Conservation (phyloP, 1,140 invertebrate genomes). For the Trichonephila clavata region DNA sequence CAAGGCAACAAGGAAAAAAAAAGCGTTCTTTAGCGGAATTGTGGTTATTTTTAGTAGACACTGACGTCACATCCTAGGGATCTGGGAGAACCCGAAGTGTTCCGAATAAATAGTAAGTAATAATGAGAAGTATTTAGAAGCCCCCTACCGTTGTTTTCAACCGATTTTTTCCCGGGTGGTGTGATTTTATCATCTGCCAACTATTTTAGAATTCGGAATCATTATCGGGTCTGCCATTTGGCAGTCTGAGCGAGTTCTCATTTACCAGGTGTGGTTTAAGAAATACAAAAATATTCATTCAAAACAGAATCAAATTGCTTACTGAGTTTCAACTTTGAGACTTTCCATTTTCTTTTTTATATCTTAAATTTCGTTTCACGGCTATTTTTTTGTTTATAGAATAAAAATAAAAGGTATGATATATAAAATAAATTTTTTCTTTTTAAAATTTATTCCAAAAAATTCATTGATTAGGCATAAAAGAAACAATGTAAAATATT, state of each 20-base stretch:
- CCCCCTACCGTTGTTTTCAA: conserved; percentile 4
- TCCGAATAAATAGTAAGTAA: neutral
- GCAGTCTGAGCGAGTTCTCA: neutral
- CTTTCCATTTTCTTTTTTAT: too few relatives aligned
- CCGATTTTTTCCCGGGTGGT: neutral
- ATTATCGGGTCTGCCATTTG: conserved; percentile 12
- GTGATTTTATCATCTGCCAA: neutral
- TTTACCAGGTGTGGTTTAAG: neutral
- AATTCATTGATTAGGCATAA: too few relatives aligned
- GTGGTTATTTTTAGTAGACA: neutral
- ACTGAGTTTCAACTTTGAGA: too few relatives aligned
- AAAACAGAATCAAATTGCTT: too few relatives aligned
- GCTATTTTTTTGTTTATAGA: too few relatives aligned
- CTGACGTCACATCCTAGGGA: neutral
- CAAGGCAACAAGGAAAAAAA: neutral
- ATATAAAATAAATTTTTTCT: too few relatives aligned
- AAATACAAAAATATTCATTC: neutral
- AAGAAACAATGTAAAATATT: too few relatives aligned
- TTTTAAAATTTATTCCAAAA: too few relatives aligned
- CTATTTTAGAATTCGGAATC: neutral
- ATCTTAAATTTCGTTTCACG: too few relatives aligned
- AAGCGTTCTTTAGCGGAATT: neutral
- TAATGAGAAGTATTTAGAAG: neutral
- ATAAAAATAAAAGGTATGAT: too few relatives aligned
- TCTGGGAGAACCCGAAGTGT: neutral